Base-by-base conservation (phyloP, 2,797 vertebrate genomes). In the Mastacembelus armatus region DNA sequence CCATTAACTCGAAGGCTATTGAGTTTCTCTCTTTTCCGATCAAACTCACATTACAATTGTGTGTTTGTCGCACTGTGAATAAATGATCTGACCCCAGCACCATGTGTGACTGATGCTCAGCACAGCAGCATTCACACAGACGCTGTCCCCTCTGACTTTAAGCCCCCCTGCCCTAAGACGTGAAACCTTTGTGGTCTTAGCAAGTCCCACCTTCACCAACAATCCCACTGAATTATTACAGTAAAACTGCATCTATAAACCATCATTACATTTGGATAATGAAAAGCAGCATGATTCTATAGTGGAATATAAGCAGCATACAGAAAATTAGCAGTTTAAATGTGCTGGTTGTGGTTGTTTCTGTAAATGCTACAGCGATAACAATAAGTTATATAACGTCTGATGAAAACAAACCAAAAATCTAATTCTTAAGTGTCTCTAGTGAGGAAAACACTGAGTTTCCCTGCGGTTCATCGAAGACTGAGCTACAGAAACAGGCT, bases 311-410 rank as follows among this genome's bases (percentile, higher is more conserved):
- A 16, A 71, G 64, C 58, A 43, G 49, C 22, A 14, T 59, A 71
- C 45, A 65, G 63, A 55, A 15, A 55, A 50, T 63, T 43, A 30
- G 39, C 47, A 18, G 44, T 35, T 22, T 36, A 24, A 65, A 47
- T 52, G 61, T 78, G 65, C 70, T 71, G 63, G 58, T 73, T 72
- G 62, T 33, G 10, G 26, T 62, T 69, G 45, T 66, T 50, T 47
- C 56, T 79, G 32, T 55, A 47, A 12, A 57, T 39, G 63, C 54
- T 22, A 43, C 24, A 62, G 14, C 61, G 35, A 49, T 43, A n/a
- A n/a, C n/a, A 65, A 26, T 32, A 57, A 48, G 56, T 39, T 30
- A 1, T 55, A 9, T 51, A 29, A 70, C 55, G 22, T 35, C 32
- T n/a, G 24, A 24, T 58, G 38, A 71, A 24, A 72, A 64, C 29